These are phyloP conservation scores for Carapus acus DNA, from an alignment of 2,797 vertebrate genomes.

Conservation along the genomic window DNA sequence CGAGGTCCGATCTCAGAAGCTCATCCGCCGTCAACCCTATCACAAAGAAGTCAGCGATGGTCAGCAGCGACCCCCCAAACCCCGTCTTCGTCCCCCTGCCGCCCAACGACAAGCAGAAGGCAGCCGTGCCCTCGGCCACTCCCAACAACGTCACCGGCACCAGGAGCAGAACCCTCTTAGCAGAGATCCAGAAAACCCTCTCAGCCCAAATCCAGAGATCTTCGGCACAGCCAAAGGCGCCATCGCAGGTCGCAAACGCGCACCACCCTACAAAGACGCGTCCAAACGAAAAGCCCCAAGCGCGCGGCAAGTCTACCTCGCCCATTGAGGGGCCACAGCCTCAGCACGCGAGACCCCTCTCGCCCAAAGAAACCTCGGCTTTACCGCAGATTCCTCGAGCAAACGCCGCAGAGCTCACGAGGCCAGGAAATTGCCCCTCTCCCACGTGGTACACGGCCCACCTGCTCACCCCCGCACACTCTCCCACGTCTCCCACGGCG, in stretches of 20 bases:
- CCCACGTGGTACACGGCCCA: constrained; percentile 2
- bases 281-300: neutral
- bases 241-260: no score
- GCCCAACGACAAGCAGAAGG: neutral
- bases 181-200: constrained; percentile 22
- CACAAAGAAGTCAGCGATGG: constrained; percentile 31
- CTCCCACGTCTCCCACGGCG: neutral
- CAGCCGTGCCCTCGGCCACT: neutral
- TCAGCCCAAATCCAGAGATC: constrained; percentile 3
- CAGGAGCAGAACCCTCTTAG: neutral
- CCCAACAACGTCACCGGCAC: neutral
- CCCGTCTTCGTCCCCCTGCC: constrained; percentile 58
- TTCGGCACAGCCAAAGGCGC: no score
- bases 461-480: neutral
- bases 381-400: constrained; percentile 26
- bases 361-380: neutral
- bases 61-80: constrained; percentile 66
- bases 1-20: neutral
- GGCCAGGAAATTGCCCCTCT: neutral
- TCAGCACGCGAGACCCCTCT: neutral
- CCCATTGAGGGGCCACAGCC: neutral
- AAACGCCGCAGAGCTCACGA: neutral
- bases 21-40: neutral
- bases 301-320: constrained; percentile 6
- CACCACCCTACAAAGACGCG: constrained; percentile 8